Conservation (phyloP, 1,140 invertebrate species). For the Anagrus nilaparvatae region DNA sequence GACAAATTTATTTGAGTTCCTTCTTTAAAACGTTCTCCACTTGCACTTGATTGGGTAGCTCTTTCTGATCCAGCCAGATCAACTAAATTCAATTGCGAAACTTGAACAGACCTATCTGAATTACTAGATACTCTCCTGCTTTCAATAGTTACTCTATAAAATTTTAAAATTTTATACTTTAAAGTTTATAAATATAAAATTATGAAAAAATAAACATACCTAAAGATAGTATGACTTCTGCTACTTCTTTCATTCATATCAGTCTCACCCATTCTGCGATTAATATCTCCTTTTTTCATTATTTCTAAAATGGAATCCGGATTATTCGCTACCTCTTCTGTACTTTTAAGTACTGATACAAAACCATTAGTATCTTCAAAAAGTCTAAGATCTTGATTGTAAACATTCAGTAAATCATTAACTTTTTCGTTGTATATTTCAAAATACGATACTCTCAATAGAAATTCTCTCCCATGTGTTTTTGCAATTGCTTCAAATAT, state of each 20-base stretch:
- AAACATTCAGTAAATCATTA: constrained; percentile 54
- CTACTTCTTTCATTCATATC: constrained; percentile 71
- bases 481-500: constrained; percentile 63
- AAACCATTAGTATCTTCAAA: constrained; percentile 47
- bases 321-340: constrained; percentile 52
- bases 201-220: constrained; percentile 36
- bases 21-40: too few relatives aligned
- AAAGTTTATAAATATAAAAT: background rate
- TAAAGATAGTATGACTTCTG: constrained; percentile 67
- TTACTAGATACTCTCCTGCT: constrained; percentile 27
- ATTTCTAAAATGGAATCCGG: constrained; percentile 50
- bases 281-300: constrained; percentile 55
- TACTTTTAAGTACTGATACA: constrained; percentile 43
- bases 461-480: constrained; percentile 51
- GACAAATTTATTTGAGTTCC: constrained; percentile 66
- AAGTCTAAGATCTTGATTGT: constrained; percentile 52
- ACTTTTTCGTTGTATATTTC: constrained; percentile 77
- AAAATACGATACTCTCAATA: constrained; percentile 62
- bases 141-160: constrained; percentile 23
- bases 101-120: constrained; percentile 41
- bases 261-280: constrained; percentile 58
- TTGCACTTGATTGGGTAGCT: too few relatives aligned
- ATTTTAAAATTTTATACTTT: background rate
- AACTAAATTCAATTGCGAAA: constrained; percentile 66
- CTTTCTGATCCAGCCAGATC: constrained; percentile 68